A percentile compares a stretch with the other conserved stretches of the same genome.
Evolutionary conservation across 1,140 invertebrate species (phyloP).

Genomic region (Aphelenchoides fujianensis): DNA sequence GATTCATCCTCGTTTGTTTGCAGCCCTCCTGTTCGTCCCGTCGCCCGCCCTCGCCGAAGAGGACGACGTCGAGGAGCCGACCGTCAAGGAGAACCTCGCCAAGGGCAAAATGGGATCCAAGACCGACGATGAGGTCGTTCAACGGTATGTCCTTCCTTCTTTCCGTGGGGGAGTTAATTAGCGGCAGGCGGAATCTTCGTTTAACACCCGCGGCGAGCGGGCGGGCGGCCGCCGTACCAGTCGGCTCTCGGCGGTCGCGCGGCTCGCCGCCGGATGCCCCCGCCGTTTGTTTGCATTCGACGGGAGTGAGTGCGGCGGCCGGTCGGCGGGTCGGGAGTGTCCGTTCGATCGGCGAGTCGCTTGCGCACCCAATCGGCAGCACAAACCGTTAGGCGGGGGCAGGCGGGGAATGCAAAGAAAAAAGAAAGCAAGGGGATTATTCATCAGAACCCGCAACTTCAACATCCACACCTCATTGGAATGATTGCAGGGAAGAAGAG

Average conservation of each 20-base stretch:
- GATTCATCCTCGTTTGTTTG: slow-evolving; percentile 2
- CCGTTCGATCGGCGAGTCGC: no score
- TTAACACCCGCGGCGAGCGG: neutral
- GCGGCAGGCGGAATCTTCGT: neutral
- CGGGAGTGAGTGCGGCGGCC: no score
- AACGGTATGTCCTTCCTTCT: slow-evolving; percentile 29
- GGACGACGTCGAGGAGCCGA: slow-evolving; percentile 51
- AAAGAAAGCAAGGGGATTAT: neutral
- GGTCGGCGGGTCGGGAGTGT: neutral
- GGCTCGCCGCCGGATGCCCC: slow-evolving; percentile 1
- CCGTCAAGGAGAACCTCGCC: slow-evolving; percentile 18
- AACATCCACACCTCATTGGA: no score
- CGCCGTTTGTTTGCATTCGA: slow-evolving; percentile 6
- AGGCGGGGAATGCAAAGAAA: slow-evolving; percentile 4
- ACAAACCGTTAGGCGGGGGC: no score
- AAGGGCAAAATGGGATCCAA: slow-evolving; percentile 38
- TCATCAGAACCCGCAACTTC: no score
- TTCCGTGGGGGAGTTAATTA: no score
- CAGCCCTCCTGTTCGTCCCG: neutral
- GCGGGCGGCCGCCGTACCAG: neutral
- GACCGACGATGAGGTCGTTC: slow-evolving; percentile 51
- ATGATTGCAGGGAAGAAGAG: slow-evolving; percentile 85
- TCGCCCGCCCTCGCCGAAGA: slow-evolving; percentile 29
- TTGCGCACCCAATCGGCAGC: no score
- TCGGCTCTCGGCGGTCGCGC: neutral